Base-by-base conservation (phyloP, 2,113 vertebrate species). In the Cyprinus carpio region DNA sequence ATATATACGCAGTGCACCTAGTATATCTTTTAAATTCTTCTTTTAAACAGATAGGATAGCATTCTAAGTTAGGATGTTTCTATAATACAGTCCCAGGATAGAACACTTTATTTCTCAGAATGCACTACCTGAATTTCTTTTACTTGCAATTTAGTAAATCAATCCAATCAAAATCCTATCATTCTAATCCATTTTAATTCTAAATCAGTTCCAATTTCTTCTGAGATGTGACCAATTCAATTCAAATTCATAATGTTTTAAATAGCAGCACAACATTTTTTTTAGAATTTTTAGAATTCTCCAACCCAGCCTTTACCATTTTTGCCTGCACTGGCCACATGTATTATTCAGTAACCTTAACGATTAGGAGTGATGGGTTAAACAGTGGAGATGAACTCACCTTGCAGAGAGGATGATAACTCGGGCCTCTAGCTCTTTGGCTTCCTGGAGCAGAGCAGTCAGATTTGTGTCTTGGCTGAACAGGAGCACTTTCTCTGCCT, bases 401-500 rank as follows among this genome's bases (percentile, higher is more conserved):
- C 97, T 99, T 85, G 98, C 97, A 0, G 98, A 99, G 10, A 99
- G 96, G 91, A 99, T 97, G 92, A 99, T 97, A 89, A 99, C 98
- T 0, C 98, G 93, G 13, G 98, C 98, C 92, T 99, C 98, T 94
- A 99, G 93, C 85, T 99, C 98, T 87, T 95, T 96, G 0, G 98
- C 98, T 89, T 99, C 98, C 90, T 97, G 93, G 90, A 99, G 97
- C 92, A 99, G 91, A 0, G 97, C 94, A 0, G 98, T 98, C 91
- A 99, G 93, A 0, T 99, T 99, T 95, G 97, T 99, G 89, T 97
- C 97, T 76, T 96, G 98, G 87, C 96, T 97, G 89, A 99, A 99
- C 90, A 98, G 95, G 92, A 99, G 96, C 87, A 99, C 97, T 94
- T 99, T 99, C 94, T 99, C 98, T 6, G 98, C 97, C 98, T 99